Evolutionary conservation across 2,113 vertebrate species (phyloP).

Genomic region (Sinocyclocheilus grahami): DNA sequence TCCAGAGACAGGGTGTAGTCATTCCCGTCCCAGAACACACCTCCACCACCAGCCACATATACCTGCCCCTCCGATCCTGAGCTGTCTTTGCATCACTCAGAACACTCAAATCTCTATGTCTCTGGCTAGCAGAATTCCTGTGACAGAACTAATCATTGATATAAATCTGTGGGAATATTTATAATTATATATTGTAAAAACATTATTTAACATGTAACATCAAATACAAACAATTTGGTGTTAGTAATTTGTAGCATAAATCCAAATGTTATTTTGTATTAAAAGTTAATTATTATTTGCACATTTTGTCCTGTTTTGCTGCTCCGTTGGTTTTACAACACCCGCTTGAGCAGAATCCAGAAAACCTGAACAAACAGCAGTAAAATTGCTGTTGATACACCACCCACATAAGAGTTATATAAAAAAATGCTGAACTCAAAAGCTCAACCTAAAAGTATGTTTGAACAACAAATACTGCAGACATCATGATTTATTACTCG

Average conservation of each 20-base stretch:
- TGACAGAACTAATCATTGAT: neutral
- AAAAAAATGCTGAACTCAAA: neutral
- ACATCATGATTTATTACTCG: constrained; percentile 7
- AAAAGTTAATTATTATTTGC: constrained; percentile 6
- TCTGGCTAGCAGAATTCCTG: neutral
- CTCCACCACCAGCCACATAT: neutral
- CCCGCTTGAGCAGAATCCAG: neutral
- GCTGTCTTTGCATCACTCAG: neutral
- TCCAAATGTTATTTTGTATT: constrained; percentile 14
- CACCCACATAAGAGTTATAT: neutral
- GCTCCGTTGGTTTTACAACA: neutral
- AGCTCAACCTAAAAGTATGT: neutral
- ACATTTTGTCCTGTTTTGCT: neutral
- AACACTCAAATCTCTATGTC: neutral
- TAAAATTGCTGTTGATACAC: neutral
- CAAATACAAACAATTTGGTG: neutral
- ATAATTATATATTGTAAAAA: neutral
- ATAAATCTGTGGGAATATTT: neutral
- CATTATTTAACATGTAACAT: constrained; percentile 10
- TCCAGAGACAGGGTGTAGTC: constrained; percentile 86
- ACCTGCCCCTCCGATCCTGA: constrained; percentile 40
- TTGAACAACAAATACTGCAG: neutral
- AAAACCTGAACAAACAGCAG: neutral
- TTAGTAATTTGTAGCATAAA: neutral
- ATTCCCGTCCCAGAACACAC: constrained; percentile 67